phyloP scores from a whole-genome alignment of 2,888 invertebrate species.

The Tyria jacobaeae region DNA sequence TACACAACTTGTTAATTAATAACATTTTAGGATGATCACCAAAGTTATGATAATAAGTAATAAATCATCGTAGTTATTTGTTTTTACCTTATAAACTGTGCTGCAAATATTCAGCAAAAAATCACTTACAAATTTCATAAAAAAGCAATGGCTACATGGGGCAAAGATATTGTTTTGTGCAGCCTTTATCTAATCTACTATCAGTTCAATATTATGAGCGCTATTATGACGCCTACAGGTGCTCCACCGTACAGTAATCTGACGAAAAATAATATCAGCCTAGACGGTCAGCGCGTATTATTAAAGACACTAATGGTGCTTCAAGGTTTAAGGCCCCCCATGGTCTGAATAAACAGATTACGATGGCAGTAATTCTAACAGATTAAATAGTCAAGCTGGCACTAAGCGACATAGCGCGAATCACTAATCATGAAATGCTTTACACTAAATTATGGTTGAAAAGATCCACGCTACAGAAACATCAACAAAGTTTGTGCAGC shows the following conservation, averaged over 20 bases:
- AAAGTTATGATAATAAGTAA: too few species aligned
- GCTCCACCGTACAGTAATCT: slow-evolving; percentile 53
- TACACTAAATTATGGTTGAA: slow-evolving; percentile 18
- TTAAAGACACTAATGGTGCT: slow-evolving; percentile 46
- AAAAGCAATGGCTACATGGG: slow-evolving; percentile 31
- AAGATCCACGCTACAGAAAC: slow-evolving; percentile 38
- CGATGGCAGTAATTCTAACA: slow-evolving; percentile 59
- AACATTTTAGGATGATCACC: too few species aligned
- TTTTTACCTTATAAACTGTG: not conserved
- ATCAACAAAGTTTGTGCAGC: slow-evolving; percentile 44
- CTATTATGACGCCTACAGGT: slow-evolving; percentile 65
- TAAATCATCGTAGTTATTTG: not conserved
- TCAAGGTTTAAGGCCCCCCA: slow-evolving; percentile 30
- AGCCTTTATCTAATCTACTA: slow-evolving; percentile 80
- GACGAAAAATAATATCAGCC: slow-evolving; percentile 46
- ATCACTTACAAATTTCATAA: not conserved
- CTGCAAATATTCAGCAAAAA: not conserved
- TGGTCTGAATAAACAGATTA: slow-evolving; percentile 58
- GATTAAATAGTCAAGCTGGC: slow-evolving; percentile 78
- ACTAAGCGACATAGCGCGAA: slow-evolving; percentile 61
- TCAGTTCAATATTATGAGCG: slow-evolving; percentile 79
- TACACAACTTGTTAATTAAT: too few species aligned
- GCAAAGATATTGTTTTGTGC: slow-evolving; percentile 68
- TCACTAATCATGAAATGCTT: slow-evolving; percentile 22
- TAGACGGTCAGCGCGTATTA: slow-evolving; percentile 34